These are phyloP conservation scores for Papilio elwesi DNA, from an alignment of 2,888 invertebrate species.

Conservation along the genomic window DNA sequence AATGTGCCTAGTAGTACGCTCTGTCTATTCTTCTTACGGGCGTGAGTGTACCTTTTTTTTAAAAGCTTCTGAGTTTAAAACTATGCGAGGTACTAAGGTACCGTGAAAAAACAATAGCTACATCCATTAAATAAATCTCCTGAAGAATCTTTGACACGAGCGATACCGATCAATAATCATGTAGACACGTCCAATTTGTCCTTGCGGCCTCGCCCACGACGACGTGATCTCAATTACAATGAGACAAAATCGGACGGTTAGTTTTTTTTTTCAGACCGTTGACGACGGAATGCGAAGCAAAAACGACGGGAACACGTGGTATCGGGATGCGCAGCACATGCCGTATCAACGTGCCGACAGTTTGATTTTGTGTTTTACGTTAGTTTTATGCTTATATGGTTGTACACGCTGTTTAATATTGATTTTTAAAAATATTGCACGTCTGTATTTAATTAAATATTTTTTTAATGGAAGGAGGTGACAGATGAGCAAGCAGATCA, in stretches of 20 bases:
- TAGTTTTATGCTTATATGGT: too few relatives aligned
- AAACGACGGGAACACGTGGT: slow-evolving; percentile 61
- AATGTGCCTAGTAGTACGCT: not conserved
- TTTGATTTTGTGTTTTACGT: slow-evolving; percentile 37
- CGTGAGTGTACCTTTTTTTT: not conserved
- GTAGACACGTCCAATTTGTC: slow-evolving; percentile 47
- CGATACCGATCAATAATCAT: slow-evolving; percentile 30
- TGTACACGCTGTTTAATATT: too few relatives aligned
- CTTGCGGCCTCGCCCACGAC: slow-evolving; percentile 48
- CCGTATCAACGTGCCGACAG: slow-evolving; percentile 39
- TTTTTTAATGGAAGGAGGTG: too few relatives aligned
- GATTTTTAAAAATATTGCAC: too few relatives aligned
- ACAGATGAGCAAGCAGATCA: too few relatives aligned
- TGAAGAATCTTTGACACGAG: slow-evolving; percentile 17
- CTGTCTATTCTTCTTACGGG: not conserved
- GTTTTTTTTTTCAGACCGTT: slow-evolving; percentile 53
- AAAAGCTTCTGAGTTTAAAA: not conserved
- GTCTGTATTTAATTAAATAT: too few relatives aligned
- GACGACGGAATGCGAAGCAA: slow-evolving; percentile 61
- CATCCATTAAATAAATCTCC: slow-evolving; percentile 20
- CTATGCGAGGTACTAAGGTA: not conserved
- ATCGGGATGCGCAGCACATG: slow-evolving; percentile 50
- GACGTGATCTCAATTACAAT: slow-evolving; percentile 61
- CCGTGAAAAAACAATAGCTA: not conserved
- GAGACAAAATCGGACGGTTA: slow-evolving; percentile 52